phyloP scores from a whole-genome alignment of 1,140 invertebrate genomes.

The Nebria ingens region DNA sequence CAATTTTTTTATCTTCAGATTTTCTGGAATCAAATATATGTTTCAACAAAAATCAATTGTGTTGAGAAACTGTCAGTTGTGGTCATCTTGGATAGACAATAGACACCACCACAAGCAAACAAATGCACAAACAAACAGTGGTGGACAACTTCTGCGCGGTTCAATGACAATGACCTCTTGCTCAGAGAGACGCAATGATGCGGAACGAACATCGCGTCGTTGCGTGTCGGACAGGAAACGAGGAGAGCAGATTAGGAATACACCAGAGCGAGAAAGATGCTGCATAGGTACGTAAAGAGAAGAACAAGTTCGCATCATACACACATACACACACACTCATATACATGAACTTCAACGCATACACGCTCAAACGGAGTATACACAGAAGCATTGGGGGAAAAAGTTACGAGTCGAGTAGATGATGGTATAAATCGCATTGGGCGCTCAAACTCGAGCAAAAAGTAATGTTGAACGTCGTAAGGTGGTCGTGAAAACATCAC shows the following conservation, averaged over 20 bases:
- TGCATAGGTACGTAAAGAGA: too few relatives aligned
- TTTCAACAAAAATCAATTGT: too few relatives aligned
- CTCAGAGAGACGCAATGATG: neutral
- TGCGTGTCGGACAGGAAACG: conserved; percentile 13
- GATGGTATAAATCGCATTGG: neutral
- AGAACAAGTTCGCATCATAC: too few relatives aligned
- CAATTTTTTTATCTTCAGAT: too few relatives aligned
- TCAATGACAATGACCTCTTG: conserved; percentile 16
- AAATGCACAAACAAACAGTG: neutral
- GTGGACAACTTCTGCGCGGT: neutral
- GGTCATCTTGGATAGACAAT: too few relatives aligned
- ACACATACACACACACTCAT: too few relatives aligned
- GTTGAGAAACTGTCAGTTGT: too few relatives aligned
- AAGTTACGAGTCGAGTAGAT: neutral
- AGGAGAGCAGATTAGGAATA: too few relatives aligned
- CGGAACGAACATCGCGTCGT: conserved; percentile 14
- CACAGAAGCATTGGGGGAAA: neutral
- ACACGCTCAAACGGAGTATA: neutral
- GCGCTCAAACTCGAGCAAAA: neutral
- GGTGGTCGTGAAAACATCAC: neutral
- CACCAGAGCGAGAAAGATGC: too few relatives aligned
- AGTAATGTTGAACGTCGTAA: neutral
- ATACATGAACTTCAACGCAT: too few relatives aligned
- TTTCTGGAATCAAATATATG: too few relatives aligned
- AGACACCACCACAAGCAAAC: too few relatives aligned